Conservation (phyloP, 2,113 vertebrate species). For the Trogon surrucura region DNA sequence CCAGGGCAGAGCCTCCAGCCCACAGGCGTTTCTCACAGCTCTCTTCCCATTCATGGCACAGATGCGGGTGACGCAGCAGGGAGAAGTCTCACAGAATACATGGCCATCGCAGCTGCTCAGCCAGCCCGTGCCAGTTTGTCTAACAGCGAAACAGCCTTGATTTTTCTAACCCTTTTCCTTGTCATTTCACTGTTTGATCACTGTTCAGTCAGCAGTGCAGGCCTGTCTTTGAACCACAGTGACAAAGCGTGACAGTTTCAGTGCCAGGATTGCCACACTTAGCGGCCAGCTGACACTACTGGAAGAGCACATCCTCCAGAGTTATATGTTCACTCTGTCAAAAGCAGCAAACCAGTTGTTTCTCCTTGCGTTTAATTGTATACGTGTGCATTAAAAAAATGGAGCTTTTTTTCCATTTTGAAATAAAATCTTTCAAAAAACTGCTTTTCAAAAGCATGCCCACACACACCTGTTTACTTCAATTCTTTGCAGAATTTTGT, state of each 20-base stretch:
- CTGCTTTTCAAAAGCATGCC: background rate
- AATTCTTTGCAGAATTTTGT: background rate
- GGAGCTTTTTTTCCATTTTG: background rate
- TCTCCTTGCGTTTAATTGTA: background rate
- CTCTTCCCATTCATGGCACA: background rate
- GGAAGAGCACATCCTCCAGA: background rate
- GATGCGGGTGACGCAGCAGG: fast-evolving
- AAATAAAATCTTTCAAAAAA: no score
- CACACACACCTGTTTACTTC: background rate
- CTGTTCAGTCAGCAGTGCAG: fast-evolving
- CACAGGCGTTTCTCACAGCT: background rate
- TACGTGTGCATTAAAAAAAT: fast-evolving
- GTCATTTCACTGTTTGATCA: fast-evolving
- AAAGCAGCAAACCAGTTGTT: background rate
- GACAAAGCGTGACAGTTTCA: background rate
- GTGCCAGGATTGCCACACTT: background rate
- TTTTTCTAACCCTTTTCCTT: background rate
- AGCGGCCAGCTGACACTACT: fast-evolving
- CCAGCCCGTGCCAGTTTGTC: background rate
- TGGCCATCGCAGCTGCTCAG: background rate
- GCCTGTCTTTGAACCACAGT: background rate
- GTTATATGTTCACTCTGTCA: fast-evolving
- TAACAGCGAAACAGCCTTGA: fast-evolving
- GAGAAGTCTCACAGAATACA: background rate
- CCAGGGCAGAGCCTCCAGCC: background rate